Conservation (phyloP, 2,113 vertebrate genomes). For the Stomatorhinus ivindoensis region DNA sequence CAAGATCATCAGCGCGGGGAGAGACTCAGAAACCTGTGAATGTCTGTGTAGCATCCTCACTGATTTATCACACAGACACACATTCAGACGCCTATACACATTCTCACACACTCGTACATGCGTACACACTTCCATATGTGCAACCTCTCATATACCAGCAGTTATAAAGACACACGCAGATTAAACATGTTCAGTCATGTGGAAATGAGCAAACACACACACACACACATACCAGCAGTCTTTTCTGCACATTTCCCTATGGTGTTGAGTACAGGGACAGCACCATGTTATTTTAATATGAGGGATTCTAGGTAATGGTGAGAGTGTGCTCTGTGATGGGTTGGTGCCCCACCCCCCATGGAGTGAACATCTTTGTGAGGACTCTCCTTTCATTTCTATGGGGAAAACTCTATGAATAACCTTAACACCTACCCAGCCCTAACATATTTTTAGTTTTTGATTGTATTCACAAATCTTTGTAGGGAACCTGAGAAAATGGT, state of each 20-base stretch:
- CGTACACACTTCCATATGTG: background rate
- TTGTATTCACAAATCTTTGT: too few species aligned
- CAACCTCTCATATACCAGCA: background rate
- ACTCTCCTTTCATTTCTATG: too few species aligned
- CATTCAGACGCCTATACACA: constrained; percentile 21
- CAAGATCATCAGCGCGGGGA: background rate
- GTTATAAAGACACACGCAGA: background rate
- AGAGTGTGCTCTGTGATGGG: background rate
- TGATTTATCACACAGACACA: constrained; percentile 17
- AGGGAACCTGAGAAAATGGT: too few species aligned
- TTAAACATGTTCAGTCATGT: background rate
- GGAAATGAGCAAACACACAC: background rate
- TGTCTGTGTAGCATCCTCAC: constrained; percentile 35
- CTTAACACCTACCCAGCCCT: too few species aligned
- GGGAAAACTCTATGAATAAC: too few species aligned
- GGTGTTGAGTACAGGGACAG: background rate
- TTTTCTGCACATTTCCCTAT: background rate
- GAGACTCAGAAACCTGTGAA: constrained; percentile 38
- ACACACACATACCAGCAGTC: background rate
- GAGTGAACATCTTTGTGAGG: background rate
- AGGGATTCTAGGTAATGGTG: background rate
- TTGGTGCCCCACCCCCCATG: background rate
- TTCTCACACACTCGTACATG: background rate
- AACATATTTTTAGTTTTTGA: too few species aligned
- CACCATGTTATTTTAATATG: background rate